Percentiles rank a stretch among this genome's conserved stretches.
These are phyloP conservation scores for Phylloscopus trochiloides DNA, from an alignment of 2,113 vertebrate species.

Conservation along the genomic window DNA sequence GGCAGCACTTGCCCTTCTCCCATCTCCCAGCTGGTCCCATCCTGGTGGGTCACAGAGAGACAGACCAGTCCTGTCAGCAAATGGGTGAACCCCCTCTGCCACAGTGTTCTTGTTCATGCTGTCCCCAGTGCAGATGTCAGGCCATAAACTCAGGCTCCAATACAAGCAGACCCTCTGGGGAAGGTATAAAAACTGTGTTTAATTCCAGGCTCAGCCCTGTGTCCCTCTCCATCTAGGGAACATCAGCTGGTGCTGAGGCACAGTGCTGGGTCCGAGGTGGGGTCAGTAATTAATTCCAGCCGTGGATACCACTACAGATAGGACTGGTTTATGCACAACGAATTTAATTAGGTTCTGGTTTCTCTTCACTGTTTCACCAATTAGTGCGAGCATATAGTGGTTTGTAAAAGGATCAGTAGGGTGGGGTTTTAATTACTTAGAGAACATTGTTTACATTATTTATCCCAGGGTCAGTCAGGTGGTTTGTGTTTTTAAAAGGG, in stretches of 20 bases:
- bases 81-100: not conserved
- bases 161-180: not conserved
- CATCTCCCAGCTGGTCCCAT: not conserved
- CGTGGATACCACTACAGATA: not conserved
- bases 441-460: slow-evolving; percentile 24
- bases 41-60: not conserved
- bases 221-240: rapidly evolving
- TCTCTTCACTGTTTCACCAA: slow-evolving; percentile 17
- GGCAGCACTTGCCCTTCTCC: not conserved
- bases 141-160: not conserved
- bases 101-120: rapidly evolving
- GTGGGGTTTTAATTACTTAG: slow-evolving; percentile 31
- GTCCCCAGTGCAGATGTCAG: not conserved
- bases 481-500: not conserved
- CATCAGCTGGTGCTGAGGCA: not conserved
- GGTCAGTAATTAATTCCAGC: not conserved
- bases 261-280: not conserved
- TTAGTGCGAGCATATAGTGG: not conserved
- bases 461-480: not conserved
- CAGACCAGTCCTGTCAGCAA: not conserved
- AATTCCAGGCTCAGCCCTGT: not conserved
- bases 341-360: slow-evolving; percentile 21
- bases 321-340: not conserved
- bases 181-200: not conserved
- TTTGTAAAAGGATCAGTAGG: slow-evolving; percentile 47